Evolutionary conservation across 2,888 invertebrate genomes (phyloP).

Genomic region (Tromatobia lineatoria): DNA sequence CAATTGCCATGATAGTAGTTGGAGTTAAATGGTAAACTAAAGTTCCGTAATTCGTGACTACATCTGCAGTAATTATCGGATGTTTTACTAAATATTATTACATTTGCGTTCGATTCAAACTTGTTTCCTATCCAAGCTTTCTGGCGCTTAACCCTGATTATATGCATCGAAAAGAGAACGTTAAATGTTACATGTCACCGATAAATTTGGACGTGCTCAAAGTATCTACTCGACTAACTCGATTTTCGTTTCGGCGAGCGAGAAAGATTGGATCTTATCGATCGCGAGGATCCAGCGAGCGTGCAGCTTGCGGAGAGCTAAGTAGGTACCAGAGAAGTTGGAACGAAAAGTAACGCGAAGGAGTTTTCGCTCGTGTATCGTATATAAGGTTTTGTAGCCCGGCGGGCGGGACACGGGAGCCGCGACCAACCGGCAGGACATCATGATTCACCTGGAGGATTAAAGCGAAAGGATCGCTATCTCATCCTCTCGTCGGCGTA

Average conservation of each 20-base stretch:
- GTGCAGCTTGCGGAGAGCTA: slow-evolving; percentile 35
- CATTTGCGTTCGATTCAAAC: not conserved
- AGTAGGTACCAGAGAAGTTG: slow-evolving; percentile 25
- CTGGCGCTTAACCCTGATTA: slow-evolving; percentile 33
- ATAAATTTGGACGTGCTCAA: slow-evolving; percentile 62
- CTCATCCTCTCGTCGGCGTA: slow-evolving; percentile 57
- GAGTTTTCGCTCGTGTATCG: slow-evolving; percentile 57
- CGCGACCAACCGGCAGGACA: slow-evolving; percentile 45
- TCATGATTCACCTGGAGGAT: slow-evolving; percentile 66
- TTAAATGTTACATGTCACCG: slow-evolving; percentile 51
- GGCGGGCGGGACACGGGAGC: slow-evolving; percentile 56
- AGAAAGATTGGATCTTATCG: slow-evolving; percentile 67
- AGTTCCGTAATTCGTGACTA: not conserved
- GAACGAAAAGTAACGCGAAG: slow-evolving; percentile 64
- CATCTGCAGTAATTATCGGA: not conserved
- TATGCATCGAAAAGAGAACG: slow-evolving; percentile 49
- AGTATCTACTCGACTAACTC: slow-evolving; percentile 48
- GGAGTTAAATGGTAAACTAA: not conserved
- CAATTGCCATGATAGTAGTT: not conserved
- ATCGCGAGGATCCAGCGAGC: slow-evolving; percentile 47
- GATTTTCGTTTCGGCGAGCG: slow-evolving; percentile 62
- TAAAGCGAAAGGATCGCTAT: slow-evolving; percentile 65
- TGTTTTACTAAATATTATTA: not conserved
- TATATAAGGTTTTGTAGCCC: slow-evolving; percentile 40
- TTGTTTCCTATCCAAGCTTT: not conserved